Evolutionary conservation across 2,113 vertebrate species (phyloP).

Genomic region (Hiodon alosoides): DNA sequence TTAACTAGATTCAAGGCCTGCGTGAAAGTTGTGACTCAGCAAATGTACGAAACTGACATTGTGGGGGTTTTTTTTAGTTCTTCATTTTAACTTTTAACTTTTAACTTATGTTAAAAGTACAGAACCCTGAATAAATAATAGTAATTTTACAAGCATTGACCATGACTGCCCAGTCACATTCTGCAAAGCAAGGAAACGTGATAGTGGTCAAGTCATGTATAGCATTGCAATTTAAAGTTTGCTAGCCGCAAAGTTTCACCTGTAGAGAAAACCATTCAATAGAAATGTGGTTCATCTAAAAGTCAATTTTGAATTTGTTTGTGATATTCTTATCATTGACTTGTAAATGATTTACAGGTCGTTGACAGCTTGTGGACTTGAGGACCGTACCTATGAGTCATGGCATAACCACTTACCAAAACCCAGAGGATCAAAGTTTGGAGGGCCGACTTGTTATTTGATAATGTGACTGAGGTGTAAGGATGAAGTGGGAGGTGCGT

Average conservation of each 20-base stretch:
- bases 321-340: background rate
- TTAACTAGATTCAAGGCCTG: too few relatives aligned
- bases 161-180: background rate
- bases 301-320: background rate
- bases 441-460: background rate
- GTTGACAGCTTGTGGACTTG: background rate
- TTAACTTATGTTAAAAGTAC: too few relatives aligned
- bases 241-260: background rate
- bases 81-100: too few relatives aligned
- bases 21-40: too few relatives aligned
- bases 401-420: background rate
- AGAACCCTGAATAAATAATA: too few relatives aligned
- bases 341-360: constrained; percentile 3
- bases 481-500: background rate
- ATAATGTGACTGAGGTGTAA: background rate
- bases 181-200: background rate
- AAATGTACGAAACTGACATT: too few relatives aligned
- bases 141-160: too few relatives aligned
- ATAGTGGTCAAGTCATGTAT: background rate
- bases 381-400: background rate
- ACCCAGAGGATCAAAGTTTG: background rate
- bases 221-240: background rate
- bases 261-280: background rate
- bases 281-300: background rate
- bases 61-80: too few relatives aligned